Evolutionary conservation across 2,797 vertebrate genomes (phyloP).

Genomic region (Amphiprion clarkii): DNA sequence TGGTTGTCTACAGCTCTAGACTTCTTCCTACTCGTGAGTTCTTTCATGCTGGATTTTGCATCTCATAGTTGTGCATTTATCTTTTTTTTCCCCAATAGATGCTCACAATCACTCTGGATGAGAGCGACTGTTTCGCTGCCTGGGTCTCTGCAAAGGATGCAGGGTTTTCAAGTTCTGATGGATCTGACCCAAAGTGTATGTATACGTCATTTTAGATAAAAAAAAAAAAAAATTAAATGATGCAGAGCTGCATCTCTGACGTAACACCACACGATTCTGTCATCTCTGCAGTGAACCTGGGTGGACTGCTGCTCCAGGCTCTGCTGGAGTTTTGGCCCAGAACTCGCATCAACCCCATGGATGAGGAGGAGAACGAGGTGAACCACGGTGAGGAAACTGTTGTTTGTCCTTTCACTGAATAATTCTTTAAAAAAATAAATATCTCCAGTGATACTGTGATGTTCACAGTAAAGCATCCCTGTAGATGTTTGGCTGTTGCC

Average conservation of each 20-base stretch:
- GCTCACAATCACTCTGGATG: conserved; percentile 98
- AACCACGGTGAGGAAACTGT: conserved; percentile 89
- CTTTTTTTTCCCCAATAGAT: conserved; percentile 82
- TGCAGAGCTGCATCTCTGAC: conserved; percentile 1
- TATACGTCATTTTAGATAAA: conserved; percentile 13
- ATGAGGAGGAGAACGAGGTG: conserved; percentile 97
- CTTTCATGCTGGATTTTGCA: too few species aligned
- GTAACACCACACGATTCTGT: neutral
- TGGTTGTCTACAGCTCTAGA: too few species aligned
- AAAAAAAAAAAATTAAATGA: neutral
- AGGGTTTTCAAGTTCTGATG: conserved; percentile 96
- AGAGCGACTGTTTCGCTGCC: conserved; percentile 98
- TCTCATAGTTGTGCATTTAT: neutral
- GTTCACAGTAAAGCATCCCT: too few species aligned
- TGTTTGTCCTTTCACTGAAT: neutral
- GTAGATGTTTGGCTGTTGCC: too few species aligned
- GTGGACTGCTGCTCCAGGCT: conserved; percentile 96
- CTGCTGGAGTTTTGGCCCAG: conserved; percentile 98
- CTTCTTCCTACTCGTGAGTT: too few species aligned
- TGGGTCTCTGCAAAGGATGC: conserved; percentile 99
- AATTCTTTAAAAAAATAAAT: neutral
- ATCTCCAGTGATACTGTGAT: too few species aligned
- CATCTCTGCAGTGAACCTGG: conserved; percentile 91
- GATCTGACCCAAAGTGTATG: conserved; percentile 97
- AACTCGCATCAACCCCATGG: conserved; percentile 97